Base-by-base conservation (phyloP, 2,888 invertebrate genomes). In the Agapostemon virescens region DNA sequence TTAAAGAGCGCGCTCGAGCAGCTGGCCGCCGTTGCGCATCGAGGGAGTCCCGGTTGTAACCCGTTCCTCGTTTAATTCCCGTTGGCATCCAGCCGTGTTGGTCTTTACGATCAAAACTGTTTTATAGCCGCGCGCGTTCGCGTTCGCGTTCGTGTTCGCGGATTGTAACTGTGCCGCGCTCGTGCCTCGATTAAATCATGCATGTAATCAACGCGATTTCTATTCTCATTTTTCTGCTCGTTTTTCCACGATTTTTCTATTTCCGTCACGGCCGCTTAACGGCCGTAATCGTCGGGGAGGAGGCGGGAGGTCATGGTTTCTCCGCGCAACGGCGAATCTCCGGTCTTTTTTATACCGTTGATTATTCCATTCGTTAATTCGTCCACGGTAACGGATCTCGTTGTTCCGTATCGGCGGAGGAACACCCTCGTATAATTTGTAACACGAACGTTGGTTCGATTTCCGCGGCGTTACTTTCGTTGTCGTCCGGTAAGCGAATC, bases 271-370 rank as follows among this genome's bases (percentile, higher is more conserved):
- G 69, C 38, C 70, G 66, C 74, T 68, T 78, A 69, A 20, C 52
- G 74, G 58, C 38, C 78, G 76, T 77, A 79, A 77, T 76, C 69
- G 36, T 13, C 64, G 26, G n/a, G n/a, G n/a, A n/a, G n/a, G n/a
- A n/a, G n/a, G n/a, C n/a, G n/a, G 64, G 26, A 52, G 69, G 79
- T 74, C 74, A 76, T 70, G 69, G 66, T 82, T 86, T 82, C 82
- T 68, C 36, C n/a, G 52, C 63, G 69, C 61, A 68, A 52, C 73
- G 72, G 70, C 38, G 74, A 77, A 79, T 78, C 55, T 36, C 23
- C 45, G 58, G 49, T 69, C 55, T 42, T 74, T 70, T 67, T 38
- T 64, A n/a, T 15, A 15, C 17, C 30, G 42, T 13, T 17, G 20
- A 30, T 49, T 15, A 63, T 33, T 33, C 17, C 11, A 23, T 69